Base-by-base conservation (phyloP, 2,888 invertebrate species). In the Drosophila phalerata region DNA sequence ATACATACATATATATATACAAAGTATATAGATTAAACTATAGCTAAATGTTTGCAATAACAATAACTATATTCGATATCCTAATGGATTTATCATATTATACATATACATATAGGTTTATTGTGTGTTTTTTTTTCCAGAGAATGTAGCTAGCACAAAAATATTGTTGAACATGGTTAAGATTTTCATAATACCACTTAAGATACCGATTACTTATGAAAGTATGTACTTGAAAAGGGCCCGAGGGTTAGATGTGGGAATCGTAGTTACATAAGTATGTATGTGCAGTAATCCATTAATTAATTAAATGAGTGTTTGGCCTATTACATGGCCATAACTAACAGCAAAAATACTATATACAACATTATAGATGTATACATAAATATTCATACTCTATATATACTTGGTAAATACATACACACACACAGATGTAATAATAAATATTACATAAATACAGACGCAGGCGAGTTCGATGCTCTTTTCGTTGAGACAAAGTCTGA, bases 401-500 rank as follows among this genome's bases (percentile, higher is more conserved):
- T 10, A 42, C 30, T 2, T 30, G 48, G 34, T 25, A n/a, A 43
- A 52, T 38, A 11, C 19, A 48, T 37, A 55, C 2, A 22, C 19
- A 19, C 22, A 22, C 4, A 28, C 28, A 28, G 28, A 6, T 28
- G 28, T 28, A 28, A 28, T 71, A 63, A 74, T 30, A 53, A 53
- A n/a, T 38, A 47, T 13, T 45, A 57, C 34, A 22, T 45, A 32
- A 30, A 66, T 30, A 53, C 70, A 51, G 61, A 32, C 47, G 65
- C 53, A 30, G 53, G 63, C 71, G 64, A 74, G 75, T 65, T 65
- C 15, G 45, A 43, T 61, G 48, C 63, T 73, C 73, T 55, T 47
- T 45, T 51, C 51, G 65, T 64, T 66, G 70, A 79, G 70, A 77
- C 73, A 73, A 79, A 79, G 79, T 79, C 79, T 79, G 80, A 79